Conservation (phyloP, 2,797 vertebrate species). For the Alectoris magna region DNA sequence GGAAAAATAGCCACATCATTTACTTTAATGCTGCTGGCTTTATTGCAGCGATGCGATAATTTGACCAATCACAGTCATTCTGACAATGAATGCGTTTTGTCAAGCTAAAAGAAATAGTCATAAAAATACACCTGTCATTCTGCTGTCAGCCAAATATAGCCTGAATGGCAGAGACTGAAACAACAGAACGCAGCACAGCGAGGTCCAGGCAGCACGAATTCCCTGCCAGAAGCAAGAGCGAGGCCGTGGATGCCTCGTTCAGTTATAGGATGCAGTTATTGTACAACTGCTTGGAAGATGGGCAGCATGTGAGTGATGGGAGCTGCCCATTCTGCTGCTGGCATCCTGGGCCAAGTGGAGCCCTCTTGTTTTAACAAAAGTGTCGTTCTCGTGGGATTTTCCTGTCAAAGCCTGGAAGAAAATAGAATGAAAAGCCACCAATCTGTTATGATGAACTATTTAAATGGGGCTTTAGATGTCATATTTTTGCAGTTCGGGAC, state of each 20-base stretch:
- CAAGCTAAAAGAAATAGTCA: slow-evolving; percentile 54
- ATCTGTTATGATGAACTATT: slow-evolving; percentile 44
- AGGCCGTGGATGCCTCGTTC: neutral
- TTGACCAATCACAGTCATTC: slow-evolving; percentile 36
- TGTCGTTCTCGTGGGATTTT: neutral
- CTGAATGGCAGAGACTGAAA: neutral
- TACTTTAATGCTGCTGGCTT: slow-evolving; percentile 42
- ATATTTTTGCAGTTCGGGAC: slow-evolving; percentile 21
- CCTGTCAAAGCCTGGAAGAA: neutral
- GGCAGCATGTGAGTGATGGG: neutral
- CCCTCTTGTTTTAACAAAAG: neutral
- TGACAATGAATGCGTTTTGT: slow-evolving; percentile 43
- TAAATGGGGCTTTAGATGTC: slow-evolving; percentile 25
- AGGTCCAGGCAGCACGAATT: neutral
- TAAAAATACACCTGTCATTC: slow-evolving; percentile 29
- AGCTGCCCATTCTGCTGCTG: too few relatives aligned
- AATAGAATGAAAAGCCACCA: neutral
- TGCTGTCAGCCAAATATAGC: slow-evolving; percentile 12
- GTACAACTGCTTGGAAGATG: neutral
- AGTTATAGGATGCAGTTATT: neutral
- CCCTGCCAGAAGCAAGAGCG: neutral
- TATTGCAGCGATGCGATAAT: slow-evolving; percentile 44
- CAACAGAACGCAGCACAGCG: neutral
- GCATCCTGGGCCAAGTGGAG: neutral
- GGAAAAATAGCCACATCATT: neutral